Evolutionary conservation across 2,888 invertebrate genomes (phyloP).

Genomic region (Stenoptilia bipunctidactyla): DNA sequence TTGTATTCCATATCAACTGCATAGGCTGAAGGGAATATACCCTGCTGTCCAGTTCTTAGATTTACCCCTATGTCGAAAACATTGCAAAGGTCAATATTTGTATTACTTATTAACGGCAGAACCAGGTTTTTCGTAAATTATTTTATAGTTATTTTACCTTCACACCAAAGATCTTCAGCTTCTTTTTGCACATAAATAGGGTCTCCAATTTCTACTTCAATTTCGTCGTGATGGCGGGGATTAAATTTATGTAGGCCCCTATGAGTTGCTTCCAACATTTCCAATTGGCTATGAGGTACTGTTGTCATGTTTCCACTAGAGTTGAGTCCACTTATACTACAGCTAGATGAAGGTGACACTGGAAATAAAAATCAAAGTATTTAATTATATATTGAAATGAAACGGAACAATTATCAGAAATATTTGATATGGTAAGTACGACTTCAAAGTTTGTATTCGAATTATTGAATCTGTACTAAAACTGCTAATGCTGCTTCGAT

Average conservation of each 20-base stretch:
- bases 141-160: slow-evolving; percentile 74
- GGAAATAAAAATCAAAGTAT: no score
- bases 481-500: no score
- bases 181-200: slow-evolving; percentile 97
- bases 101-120: slow-evolving; percentile 2
- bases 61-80: slow-evolving; percentile 81
- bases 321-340: slow-evolving; percentile 63
- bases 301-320: slow-evolving; percentile 77
- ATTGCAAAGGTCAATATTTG: not conserved
- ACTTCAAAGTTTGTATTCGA: no score
- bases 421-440: no score
- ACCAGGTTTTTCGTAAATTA: no score
- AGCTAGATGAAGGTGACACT: slow-evolving; percentile 73
- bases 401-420: no score
- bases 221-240: slow-evolving; percentile 94
- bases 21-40: slow-evolving; percentile 97
- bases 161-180: slow-evolving; percentile 97
- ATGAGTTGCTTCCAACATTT: slow-evolving; percentile 94
- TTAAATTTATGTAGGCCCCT: slow-evolving; percentile 96
- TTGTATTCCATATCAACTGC: slow-evolving; percentile 97
- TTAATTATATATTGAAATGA: no score
- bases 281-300: slow-evolving; percentile 83
- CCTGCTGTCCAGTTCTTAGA: slow-evolving; percentile 90
- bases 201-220: slow-evolving; percentile 97
- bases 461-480: no score